phyloP scores from a whole-genome alignment of 2,113 vertebrate species.

The Genyomyrus donnyi region DNA sequence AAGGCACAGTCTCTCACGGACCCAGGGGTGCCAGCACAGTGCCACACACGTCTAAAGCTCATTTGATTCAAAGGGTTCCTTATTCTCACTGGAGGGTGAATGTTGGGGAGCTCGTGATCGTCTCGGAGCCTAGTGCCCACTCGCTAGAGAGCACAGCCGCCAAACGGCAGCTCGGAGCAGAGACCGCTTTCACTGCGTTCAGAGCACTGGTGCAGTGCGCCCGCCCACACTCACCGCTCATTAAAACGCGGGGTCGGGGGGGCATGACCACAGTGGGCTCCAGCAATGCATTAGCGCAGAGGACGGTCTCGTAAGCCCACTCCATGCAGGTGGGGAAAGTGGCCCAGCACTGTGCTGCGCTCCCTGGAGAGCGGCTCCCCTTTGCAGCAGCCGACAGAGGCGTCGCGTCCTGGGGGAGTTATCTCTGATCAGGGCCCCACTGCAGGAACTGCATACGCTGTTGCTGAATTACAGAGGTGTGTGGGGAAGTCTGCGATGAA shows the following conservation, averaged over 20 bases:
- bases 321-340: background rate
- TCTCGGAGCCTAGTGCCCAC: background rate
- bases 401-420: background rate
- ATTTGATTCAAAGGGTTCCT: background rate
- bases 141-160: background rate
- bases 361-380: background rate
- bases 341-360: background rate
- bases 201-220: background rate
- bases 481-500: background rate
- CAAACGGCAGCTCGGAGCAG: background rate
- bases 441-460: background rate
- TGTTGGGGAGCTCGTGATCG: background rate
- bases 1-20: background rate
- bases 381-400: background rate
- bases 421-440: background rate
- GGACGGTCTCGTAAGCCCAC: background rate
- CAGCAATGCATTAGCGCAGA: background rate
- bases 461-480: background rate
- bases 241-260: background rate
- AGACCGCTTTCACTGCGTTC: background rate
- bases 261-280: background rate
- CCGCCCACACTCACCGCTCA: background rate
- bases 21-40: background rate
- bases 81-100: background rate
- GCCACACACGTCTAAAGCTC: background rate